A percentile compares a stretch with the other conserved stretches of the same genome.
Evolutionary conservation across 30 jellyfish, hydroid and myxozoan genomes (phyloP).

Genomic region (Aurelia sp.): DNA sequence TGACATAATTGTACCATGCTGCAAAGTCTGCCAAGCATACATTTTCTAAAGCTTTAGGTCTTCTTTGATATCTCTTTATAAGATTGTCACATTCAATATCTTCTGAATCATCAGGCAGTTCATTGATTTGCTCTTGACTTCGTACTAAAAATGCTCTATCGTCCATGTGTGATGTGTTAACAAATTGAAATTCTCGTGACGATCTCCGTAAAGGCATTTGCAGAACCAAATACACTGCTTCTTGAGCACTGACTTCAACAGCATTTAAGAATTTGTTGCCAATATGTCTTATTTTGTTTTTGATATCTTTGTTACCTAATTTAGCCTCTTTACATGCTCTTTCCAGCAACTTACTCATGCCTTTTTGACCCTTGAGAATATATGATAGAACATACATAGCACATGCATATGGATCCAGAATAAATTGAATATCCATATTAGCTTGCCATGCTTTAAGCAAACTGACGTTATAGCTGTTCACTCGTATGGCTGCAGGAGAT

Average conservation of each 20-base stretch:
- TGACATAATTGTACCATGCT: slow-evolving; percentile 22
- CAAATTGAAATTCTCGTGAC: slow-evolving; percentile 32
- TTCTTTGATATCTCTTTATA: slow-evolving; percentile 36
- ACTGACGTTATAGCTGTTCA: slow-evolving; percentile 6
- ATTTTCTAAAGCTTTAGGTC: slow-evolving; percentile 26
- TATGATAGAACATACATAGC: not conserved
- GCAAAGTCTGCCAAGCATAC: slow-evolving; percentile 38
- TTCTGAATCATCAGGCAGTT: slow-evolving; percentile 28
- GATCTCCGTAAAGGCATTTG: slow-evolving; percentile 5
- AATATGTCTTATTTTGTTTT: slow-evolving; percentile 8
- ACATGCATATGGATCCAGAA: slow-evolving; percentile 53
- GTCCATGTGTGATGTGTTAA: slow-evolving; percentile 24
- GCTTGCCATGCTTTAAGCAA: slow-evolving; percentile 50
- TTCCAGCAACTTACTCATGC: too few relatives aligned
- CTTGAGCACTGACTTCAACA: slow-evolving; percentile 50
- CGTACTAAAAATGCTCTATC: slow-evolving; percentile 6
- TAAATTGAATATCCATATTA: not conserved
- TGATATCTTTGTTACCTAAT: not conserved
- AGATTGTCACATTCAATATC: slow-evolving; percentile 28
- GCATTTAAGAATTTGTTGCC: too few relatives aligned
- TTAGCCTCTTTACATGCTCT: not conserved
- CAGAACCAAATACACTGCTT: slow-evolving; percentile 23
- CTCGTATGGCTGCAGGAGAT: not conserved
- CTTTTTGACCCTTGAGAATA: too few relatives aligned
- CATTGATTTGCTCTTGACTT: not conserved